These are phyloP conservation scores for Botia almorhae DNA, from an alignment of 2,797 vertebrate genomes.

Conservation along the genomic window DNA sequence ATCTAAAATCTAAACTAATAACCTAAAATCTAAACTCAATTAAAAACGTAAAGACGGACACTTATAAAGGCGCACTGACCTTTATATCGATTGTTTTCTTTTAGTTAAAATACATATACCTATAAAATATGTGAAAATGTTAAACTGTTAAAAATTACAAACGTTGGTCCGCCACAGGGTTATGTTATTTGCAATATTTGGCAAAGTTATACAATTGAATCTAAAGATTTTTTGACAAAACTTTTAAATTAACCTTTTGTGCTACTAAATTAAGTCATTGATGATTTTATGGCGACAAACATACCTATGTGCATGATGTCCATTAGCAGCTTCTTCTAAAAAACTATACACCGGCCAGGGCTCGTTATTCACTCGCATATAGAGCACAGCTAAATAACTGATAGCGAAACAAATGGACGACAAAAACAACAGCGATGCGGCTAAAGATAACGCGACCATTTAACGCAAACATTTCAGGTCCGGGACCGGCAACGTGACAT, in stretches of 20 bases:
- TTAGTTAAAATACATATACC: background rate
- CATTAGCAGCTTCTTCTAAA: background rate
- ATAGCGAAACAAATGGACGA: background rate
- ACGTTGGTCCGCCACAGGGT: too few relatives aligned
- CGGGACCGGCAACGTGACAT: slow-evolving; percentile 26
- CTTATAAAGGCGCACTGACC: background rate
- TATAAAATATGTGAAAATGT: background rate
- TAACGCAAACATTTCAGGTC: background rate
- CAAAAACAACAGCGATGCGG: background rate
- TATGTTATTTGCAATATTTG: background rate
- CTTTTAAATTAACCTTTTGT: background rate
- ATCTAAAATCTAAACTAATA: background rate
- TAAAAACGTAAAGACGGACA: background rate
- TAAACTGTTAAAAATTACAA: background rate
- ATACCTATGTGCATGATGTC: background rate
- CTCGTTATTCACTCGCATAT: background rate
- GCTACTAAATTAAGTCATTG: too few relatives aligned
- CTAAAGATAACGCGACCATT: background rate
- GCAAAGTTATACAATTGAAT: background rate
- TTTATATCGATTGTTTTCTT: background rate
- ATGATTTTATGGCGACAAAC: background rate
- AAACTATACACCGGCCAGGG: background rate
- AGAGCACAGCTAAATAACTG: background rate
- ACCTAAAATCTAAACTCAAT: background rate
- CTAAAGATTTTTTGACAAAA: background rate